A percentile compares a stretch with the other conserved stretches of the same genome.
Evolutionary conservation across 2,113 vertebrate genomes (phyloP).

Genomic region (Thunnus maccoyii): DNA sequence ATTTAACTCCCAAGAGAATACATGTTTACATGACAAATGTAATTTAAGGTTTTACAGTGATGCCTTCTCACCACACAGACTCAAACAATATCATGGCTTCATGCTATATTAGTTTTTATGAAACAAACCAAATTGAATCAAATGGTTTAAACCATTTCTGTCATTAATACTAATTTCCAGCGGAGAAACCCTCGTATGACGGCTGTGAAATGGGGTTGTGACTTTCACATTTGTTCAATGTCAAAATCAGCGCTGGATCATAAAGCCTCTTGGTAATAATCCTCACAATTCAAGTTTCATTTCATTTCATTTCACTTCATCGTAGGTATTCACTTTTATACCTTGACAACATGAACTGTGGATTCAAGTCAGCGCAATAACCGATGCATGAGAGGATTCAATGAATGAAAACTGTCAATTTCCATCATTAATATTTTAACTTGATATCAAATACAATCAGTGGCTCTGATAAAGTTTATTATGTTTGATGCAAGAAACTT

Average conservation of each 20-base stretch:
- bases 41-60: conserved; percentile 2
- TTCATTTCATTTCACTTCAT: conserved; percentile 21
- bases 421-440: conserved; percentile 5
- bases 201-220: conserved; percentile 58
- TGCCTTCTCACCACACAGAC: conserved; percentile 15
- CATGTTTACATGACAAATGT: conserved; percentile 24
- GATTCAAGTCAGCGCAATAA: not conserved
- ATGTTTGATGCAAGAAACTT: conserved; percentile 54
- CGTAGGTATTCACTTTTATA: conserved; percentile 11
- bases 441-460: conserved; percentile 40
- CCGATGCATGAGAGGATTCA: conserved; percentile 7
- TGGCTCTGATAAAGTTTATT: conserved; percentile 27
- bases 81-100: conserved; percentile 27
- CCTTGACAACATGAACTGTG: not conserved
- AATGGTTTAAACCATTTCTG: conserved; percentile 42
- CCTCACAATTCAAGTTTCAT: conserved; percentile 12
- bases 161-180: conserved; percentile 72
- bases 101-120: conserved; percentile 62
- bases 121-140: conserved; percentile 65
- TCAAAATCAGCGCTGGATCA: conserved; percentile 53
- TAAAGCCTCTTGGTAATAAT: conserved; percentile 15
- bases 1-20: conserved; percentile 7
- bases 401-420: conserved; percentile 26
- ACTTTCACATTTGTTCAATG: conserved; percentile 72
- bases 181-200: conserved; percentile 13